Evolutionary conservation across 2,888 invertebrate species (phyloP).

Genomic region (Cephus spinipes): DNA sequence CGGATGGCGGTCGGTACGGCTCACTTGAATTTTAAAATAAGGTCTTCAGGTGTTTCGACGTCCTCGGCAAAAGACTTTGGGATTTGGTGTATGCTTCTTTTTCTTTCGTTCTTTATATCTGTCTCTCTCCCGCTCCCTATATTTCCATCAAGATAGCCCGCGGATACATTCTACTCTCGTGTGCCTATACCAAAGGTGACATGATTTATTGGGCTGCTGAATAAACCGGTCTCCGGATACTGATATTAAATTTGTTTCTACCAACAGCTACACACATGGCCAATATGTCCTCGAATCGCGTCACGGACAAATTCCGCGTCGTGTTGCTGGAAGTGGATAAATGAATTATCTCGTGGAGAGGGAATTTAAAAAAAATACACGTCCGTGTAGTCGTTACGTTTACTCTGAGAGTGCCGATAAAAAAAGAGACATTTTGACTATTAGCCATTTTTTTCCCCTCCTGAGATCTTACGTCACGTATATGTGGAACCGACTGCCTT

Average conservation of each 20-base stretch:
- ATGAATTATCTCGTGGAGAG: neutral
- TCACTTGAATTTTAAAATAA: neutral
- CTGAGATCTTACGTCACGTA: neutral
- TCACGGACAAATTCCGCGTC: neutral
- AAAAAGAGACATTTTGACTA: too few relatives aligned
- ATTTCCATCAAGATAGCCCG: neutral
- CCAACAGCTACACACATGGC: neutral
- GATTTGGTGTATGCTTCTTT: neutral
- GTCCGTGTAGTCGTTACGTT: neutral
- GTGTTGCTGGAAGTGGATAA: neutral
- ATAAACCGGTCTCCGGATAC: constrained; percentile 2
- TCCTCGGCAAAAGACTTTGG: neutral
- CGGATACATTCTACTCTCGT: neutral
- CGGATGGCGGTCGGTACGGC: neutral
- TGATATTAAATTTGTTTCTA: neutral
- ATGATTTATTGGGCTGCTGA: constrained; percentile 5
- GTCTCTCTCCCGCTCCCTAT: neutral
- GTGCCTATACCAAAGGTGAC: neutral
- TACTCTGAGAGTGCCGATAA: neutral
- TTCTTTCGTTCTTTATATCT: neutral
- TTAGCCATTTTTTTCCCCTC: neutral
- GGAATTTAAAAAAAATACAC: neutral
- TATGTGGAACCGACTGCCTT: neutral
- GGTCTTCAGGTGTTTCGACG: neutral
- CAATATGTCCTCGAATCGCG: neutral